Percentiles rank a stretch among this genome's conserved stretches.
Conservation (phyloP, 2,113 vertebrate species). For the Alethe castanea region DNA sequence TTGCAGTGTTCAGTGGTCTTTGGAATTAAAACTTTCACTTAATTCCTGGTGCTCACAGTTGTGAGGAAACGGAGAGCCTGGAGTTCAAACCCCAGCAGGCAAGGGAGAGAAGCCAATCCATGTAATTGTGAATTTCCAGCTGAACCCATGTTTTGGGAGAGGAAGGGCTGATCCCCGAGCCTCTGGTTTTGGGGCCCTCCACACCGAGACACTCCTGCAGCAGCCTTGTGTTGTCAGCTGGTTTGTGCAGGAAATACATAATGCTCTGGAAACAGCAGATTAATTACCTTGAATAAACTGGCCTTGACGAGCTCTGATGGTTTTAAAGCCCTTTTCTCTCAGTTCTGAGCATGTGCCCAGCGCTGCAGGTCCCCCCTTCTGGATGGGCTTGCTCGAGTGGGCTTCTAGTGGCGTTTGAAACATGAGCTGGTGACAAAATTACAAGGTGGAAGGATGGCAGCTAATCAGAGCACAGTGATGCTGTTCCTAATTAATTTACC, state of each 20-base stretch:
- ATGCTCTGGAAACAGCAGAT: not conserved
- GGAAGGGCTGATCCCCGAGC: not conserved
- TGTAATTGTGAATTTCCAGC: not conserved
- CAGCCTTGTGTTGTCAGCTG: accelerated
- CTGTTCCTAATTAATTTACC: conserved; percentile 23
- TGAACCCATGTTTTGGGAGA: not conserved
- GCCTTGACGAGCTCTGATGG: not conserved
- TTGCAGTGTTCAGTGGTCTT: not conserved
- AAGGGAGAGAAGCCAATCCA: not conserved
- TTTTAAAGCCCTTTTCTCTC: not conserved
- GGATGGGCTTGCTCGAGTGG: not conserved
- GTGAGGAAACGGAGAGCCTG: not conserved
- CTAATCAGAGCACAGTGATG: conserved; percentile 39
- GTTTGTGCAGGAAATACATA: not conserved
- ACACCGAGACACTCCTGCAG: not conserved
- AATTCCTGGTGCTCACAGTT: not conserved
- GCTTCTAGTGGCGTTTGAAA: not conserved
- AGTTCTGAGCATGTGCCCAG: not conserved
- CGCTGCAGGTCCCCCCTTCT: not conserved
- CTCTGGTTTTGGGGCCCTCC: not conserved
- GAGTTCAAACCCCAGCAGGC: not conserved
- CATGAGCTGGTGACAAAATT: not conserved
- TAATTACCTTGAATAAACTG: not conserved
- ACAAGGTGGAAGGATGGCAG: not conserved
- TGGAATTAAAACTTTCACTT: not conserved